Percentiles rank a stretch among this genome's conserved stretches.
Conservation (phyloP, 2,113 vertebrate species). For the Pangasianodon hypophthalmus region DNA sequence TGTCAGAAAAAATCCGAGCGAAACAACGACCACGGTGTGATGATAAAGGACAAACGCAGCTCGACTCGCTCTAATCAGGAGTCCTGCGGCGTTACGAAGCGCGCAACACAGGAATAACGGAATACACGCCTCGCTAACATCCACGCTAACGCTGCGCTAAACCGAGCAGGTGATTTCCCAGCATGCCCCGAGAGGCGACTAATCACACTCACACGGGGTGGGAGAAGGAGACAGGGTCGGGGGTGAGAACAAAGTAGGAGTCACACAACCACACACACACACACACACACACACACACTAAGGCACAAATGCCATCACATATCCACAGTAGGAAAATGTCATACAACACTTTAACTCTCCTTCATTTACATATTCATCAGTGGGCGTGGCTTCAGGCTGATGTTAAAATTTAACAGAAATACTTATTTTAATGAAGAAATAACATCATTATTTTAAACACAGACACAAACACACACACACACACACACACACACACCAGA, state of each 20-base stretch:
- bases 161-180: slow-evolving; percentile 61
- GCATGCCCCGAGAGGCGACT: slow-evolving; percentile 56
- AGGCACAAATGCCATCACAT: background rate
- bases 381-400: background rate
- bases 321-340: background rate
- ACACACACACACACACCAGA: background rate
- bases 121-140: slow-evolving; percentile 19
- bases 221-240: slow-evolving; percentile 38
- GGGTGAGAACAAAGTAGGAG: slow-evolving; percentile 10
- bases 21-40: slow-evolving; percentile 74
- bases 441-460: background rate
- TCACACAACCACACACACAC: background rate
- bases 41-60: slow-evolving; percentile 58
- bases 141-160: slow-evolving; percentile 57
- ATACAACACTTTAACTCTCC: background rate
- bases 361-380: background rate
- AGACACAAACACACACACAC: background rate
- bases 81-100: slow-evolving; percentile 40
- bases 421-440: background rate
- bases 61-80: slow-evolving; percentile 53
- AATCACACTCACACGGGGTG: slow-evolving; percentile 52
- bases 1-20: slow-evolving; percentile 69
- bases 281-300: slow-evolving; percentile 16
- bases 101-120: background rate
- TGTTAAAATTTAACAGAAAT: background rate